Evolutionary conservation across 2,888 invertebrate species (phyloP).

Genomic region (Pinctada fucata): DNA sequence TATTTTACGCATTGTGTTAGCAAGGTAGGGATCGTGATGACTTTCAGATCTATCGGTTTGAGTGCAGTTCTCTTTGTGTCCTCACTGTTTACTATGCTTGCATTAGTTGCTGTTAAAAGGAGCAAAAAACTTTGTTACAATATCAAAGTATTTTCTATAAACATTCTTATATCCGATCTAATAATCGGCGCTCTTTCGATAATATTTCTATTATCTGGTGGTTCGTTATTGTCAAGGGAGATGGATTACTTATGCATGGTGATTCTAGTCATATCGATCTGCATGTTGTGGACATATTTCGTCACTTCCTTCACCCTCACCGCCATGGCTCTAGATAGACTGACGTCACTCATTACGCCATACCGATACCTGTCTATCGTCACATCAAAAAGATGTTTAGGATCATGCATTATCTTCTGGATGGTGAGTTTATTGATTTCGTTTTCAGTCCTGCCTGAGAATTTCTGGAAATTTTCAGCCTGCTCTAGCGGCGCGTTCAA

Average conservation of each 20-base stretch:
- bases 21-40: too few species aligned
- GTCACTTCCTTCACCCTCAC: background rate
- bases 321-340: background rate
- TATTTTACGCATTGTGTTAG: too few species aligned
- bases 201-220: background rate
- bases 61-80: too few species aligned
- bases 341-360: background rate
- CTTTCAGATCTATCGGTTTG: too few species aligned
- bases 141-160: background rate
- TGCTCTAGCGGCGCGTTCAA: background rate
- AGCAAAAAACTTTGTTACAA: constrained; percentile 1
- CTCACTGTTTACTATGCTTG: background rate
- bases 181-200: background rate
- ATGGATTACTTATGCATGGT: background rate
- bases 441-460: background rate
- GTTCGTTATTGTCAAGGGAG: background rate
- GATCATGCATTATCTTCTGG: background rate
- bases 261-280: background rate
- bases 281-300: background rate
- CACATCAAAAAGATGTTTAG: background rate
- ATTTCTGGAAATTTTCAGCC: background rate
- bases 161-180: background rate
- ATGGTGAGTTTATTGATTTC: background rate
- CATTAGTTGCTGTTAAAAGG: background rate
- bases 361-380: background rate